Conservation (phyloP, 30 jellyfish, hydroid and myxozoan genomes). For the Pseudorhiza aurosa region DNA sequence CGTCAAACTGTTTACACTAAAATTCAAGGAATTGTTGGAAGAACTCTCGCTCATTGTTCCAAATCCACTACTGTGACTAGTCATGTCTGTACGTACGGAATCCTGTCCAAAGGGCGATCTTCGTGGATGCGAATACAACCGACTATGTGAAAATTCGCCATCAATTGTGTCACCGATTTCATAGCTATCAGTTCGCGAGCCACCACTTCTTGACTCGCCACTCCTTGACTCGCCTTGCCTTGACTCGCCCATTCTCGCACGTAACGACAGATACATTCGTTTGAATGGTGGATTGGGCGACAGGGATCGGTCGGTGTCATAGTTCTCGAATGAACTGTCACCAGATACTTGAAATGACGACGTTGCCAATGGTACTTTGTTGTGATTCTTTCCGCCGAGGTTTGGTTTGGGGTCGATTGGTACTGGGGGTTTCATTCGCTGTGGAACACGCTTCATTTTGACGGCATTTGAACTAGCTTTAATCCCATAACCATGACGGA, state of each 20-base stretch:
- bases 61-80: conserved; percentile 84
- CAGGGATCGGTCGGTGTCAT: conserved; percentile 42
- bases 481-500: conserved; percentile 95
- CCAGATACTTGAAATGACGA: conserved; percentile 34
- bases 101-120: conserved; percentile 61
- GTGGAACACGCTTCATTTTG: conserved; percentile 30
- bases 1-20: conserved; percentile 38
- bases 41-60: conserved; percentile 89
- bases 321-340: conserved; percentile 60
- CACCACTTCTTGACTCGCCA: conserved; percentile 38
- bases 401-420: background rate
- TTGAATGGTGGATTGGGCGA: conserved; percentile 41
- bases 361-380: background rate
- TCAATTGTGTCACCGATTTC: conserved; percentile 47
- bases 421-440: conserved; percentile 11
- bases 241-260: conserved; percentile 21
- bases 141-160: conserved; percentile 40
- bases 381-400: background rate
- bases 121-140: conserved; percentile 28
- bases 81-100: conserved; percentile 67
- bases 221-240: conserved; percentile 24
- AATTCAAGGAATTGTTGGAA: conserved; percentile 63
- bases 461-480: conserved; percentile 68
- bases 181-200: conserved; percentile 58
- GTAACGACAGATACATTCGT: conserved; percentile 33